Evolutionary conservation across 2,888 invertebrate genomes (phyloP).

Genomic region (Neuroscelio doddi): DNA sequence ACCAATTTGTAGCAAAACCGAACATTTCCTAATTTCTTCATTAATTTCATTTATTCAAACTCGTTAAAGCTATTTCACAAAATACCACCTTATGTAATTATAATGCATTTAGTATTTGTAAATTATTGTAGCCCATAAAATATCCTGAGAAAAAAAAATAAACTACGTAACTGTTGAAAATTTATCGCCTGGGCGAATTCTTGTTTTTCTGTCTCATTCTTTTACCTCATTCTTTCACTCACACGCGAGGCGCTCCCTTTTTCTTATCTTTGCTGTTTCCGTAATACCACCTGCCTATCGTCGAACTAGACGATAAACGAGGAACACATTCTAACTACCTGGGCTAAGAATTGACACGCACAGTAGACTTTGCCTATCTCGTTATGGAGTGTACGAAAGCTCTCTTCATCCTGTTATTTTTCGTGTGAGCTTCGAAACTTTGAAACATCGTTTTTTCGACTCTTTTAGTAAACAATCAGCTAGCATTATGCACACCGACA

Average conservation of each 20-base stretch:
- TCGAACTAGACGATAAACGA: no score
- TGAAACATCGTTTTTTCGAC: no score
- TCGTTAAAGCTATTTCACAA: slow-evolving; percentile 28
- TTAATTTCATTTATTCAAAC: slow-evolving; percentile 11
- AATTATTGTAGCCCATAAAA: slow-evolving; percentile 36
- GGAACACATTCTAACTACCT: no score
- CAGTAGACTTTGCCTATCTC: no score
- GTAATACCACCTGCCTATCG: no score
- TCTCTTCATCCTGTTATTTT: no score
- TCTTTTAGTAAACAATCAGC: no score
- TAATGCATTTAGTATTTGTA: slow-evolving; percentile 36
- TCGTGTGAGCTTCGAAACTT: no score
- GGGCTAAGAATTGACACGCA: no score
- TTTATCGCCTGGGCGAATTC: slow-evolving; percentile 36
- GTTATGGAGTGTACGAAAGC: no score
- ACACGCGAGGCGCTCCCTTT: slow-evolving; percentile 25
- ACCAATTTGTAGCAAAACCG: slow-evolving; percentile 1
- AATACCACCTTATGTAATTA: slow-evolving; percentile 34
- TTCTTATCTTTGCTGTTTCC: slow-evolving; percentile 40
- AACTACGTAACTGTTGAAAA: slow-evolving; percentile 34
- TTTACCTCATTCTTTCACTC: slow-evolving; percentile 18
- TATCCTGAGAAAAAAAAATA: slow-evolving; percentile 25
- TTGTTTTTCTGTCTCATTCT: slow-evolving; percentile 30
- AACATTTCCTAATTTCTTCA: not conserved
- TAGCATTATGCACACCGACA: no score